Evolutionary conservation across 1,140 invertebrate species (phyloP), one percentile per base, ranked within the genome.

Genomic region (Brachionus rotundiformis): DNA sequence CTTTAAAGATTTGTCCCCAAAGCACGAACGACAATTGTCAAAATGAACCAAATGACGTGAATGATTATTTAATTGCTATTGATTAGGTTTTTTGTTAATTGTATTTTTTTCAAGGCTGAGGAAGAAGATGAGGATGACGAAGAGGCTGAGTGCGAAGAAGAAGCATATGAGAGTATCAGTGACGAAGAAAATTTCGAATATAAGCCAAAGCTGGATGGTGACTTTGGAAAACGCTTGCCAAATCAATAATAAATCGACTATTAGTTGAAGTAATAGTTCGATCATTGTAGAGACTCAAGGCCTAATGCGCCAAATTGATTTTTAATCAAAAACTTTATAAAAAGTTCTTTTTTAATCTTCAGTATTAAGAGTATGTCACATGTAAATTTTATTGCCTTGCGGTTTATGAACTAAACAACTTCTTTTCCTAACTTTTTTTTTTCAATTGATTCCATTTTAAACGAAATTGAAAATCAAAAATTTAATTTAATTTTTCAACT

Each of bases 1-100:
- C 94, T 1, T 91, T 91, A 77, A 93, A 94, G 85, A 88, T 95
- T 1, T 93, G 93, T 85, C 93, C 93, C 4, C 92, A 94, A 59
- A 59, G 76, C 25, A 16, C 63, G 16, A 68, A 68, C 63, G 63
- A 36, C 29, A 68, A 23, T 68, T 11, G n/a, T 19, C 27, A 19
- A 36, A 68, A 36, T 36, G 63, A 68, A 4, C 63, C 36, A 13
- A 68, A 68, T 8, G 63, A 68, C 8, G 63, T 68, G 36, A 39
- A 63, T 4, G 59, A 23, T 23, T 59, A 29, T 29, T 13, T 63
- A 29, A 27, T 29, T 63, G 23, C 4, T 19, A 27, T 31, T 31
- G n/a, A 27, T 27, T 29, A 3, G n/a, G 4, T 31, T 31, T 63
- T 19, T 3, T 27, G 10, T 63, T 27, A 29, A n/a, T 23, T 29